Evolutionary conservation across 2,888 invertebrate species (phyloP), one percentile per base, ranked within the genome.

Genomic region (Camptogramma bilineatum): DNA sequence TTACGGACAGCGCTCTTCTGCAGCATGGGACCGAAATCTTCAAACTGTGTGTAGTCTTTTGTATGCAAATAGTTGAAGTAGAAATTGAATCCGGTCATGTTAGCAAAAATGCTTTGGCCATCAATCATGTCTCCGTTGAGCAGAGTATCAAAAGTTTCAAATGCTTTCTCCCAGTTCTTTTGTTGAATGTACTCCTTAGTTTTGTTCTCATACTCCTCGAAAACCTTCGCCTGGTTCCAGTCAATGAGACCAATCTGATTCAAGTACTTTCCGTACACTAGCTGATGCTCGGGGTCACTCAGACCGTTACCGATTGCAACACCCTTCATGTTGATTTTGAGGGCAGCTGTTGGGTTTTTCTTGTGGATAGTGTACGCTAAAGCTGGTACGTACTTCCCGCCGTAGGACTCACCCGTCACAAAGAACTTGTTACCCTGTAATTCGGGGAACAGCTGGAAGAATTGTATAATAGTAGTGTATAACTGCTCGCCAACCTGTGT

Each of bases 331-430:
- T 97, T 96, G 16, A 97, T 96, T 83, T 95, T 95, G 21, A 96
- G 94, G 77, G 94, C 94, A 4, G 94, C 86, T 57, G 91, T 83
- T 0, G 95, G 94, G 69, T 95, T 95, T 60, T 94, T 94, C 71
- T 94, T 94, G 74, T 96, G 95, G 61, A 97, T 97, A 0, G 96
- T 95, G 79, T 96, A 95, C 0, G 95, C 94, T 54, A 97, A 84
- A 0, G 97, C 97, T 0, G 98, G 98, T 0, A 95, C 94, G 83
- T 95, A 95, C 73, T 95, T 95, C 0, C 98, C 98, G 48, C 95
- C 98, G 81, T 98, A 98, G 0, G 97, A 98, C 89, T 98, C 98
- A 0, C 98, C 98, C 0, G 97, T 96, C 0, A 97, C 95, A 89
- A 95, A 99, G 84, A 99, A 98, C 55, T 96, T 96, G 75, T 96